Percentiles rank a stretch among this genome's conserved stretches.
phyloP scores from a whole-genome alignment of 2,113 vertebrate species.

The Apaloderma vittatum region DNA sequence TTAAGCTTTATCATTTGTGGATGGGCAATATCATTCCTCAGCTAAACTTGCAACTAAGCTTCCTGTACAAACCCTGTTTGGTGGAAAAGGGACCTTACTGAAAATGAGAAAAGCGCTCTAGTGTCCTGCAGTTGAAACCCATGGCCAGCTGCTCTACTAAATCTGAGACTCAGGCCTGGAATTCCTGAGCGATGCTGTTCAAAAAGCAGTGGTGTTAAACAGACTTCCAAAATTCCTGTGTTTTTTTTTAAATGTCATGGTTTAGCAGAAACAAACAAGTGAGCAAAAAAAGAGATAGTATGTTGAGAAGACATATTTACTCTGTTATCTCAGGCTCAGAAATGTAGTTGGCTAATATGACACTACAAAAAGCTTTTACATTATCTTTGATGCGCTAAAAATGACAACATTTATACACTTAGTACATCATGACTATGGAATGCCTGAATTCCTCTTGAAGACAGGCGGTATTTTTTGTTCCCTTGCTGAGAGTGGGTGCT shows the following conservation, averaged over 20 bases:
- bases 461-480: not conserved
- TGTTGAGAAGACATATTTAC: not conserved
- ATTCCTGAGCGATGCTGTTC: not conserved
- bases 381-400: not conserved
- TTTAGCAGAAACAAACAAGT: constrained; percentile 18
- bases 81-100: not conserved
- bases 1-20: not conserved
- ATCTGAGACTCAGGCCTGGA: not conserved
- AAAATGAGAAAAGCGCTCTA: not conserved
- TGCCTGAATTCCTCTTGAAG: not conserved
- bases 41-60: not conserved
- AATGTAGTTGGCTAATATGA: not conserved
- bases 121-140: not conserved
- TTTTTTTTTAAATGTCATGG: not conserved
- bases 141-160: not conserved
- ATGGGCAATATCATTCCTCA: not conserved
- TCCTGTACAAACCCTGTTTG: not conserved
- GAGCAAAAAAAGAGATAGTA: not conserved
- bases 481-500: not conserved
- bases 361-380: not conserved
- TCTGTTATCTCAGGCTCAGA: not conserved
- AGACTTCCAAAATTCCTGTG: not conserved
- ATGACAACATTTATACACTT: not conserved
- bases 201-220: not conserved
- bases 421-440: not conserved